Evolutionary conservation across 1,140 invertebrate species (phyloP).

Genomic region (Pachyrhynchus sulphureomaculatus): DNA sequence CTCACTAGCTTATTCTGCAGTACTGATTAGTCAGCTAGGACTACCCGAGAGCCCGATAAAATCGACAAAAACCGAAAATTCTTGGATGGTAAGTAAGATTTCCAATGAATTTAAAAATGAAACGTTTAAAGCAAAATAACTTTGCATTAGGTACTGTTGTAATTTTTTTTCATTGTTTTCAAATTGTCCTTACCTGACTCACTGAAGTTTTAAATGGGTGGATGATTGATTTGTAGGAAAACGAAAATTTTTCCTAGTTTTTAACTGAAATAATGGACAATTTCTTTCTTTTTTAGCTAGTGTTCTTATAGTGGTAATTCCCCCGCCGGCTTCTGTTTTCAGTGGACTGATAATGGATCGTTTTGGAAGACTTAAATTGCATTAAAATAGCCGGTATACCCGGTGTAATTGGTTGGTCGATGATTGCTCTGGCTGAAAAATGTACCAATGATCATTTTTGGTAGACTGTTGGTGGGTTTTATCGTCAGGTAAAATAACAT

Average conservation of each 20-base stretch:
- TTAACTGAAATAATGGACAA: too few species aligned
- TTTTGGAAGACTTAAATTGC: constrained; percentile 62
- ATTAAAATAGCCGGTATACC: constrained; percentile 63
- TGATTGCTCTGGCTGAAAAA: constrained; percentile 58
- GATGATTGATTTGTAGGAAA: too few species aligned
- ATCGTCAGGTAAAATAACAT: constrained; percentile 55
- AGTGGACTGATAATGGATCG: constrained; percentile 63
- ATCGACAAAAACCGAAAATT: constrained; percentile 51
- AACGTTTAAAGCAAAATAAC: too few species aligned
- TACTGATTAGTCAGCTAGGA: constrained; percentile 58
- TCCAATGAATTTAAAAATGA: too few species aligned
- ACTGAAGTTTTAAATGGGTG: too few species aligned
- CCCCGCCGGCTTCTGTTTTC: constrained; percentile 57
- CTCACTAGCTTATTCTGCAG: constrained; percentile 59
- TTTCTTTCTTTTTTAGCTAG: constrained; percentile 56
- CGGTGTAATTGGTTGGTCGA: constrained; percentile 62
- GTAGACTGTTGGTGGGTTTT: constrained; percentile 66
- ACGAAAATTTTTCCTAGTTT: too few species aligned
- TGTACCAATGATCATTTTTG: constrained; percentile 57
- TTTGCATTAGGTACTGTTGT: too few species aligned
- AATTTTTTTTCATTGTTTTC: too few species aligned
- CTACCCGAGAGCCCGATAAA: constrained; percentile 47
- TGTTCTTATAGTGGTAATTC: constrained; percentile 56
- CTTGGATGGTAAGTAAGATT: constrained; percentile 54
- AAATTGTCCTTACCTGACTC: too few species aligned